Evolutionary conservation across 2,888 invertebrate species (phyloP).

Genomic region (Stratiomys singularior): DNA sequence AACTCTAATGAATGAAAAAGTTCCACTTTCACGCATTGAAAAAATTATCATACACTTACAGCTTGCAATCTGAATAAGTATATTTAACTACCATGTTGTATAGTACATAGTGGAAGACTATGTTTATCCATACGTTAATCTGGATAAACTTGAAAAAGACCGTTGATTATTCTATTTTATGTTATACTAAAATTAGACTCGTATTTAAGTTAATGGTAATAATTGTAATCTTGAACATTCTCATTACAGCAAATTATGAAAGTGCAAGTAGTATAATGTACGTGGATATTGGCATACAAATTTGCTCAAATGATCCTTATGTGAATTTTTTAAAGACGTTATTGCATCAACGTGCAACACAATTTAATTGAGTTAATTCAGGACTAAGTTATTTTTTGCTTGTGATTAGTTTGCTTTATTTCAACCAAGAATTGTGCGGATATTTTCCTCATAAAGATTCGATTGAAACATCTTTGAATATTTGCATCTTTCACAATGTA

Average conservation of each 20-base stretch:
- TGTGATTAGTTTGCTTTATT: too few species aligned
- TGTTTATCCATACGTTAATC: neutral
- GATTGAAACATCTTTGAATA: too few species aligned
- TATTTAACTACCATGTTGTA: neutral
- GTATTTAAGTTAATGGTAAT: neutral
- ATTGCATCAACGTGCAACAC: too few species aligned
- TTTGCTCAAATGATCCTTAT: neutral
- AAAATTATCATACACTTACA: neutral
- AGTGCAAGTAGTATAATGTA: neutral
- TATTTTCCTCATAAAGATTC: too few species aligned
- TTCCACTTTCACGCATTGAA: conserved; percentile 25
- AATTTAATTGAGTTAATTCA: too few species aligned
- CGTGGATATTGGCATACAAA: neutral
- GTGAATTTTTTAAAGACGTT: too few species aligned
- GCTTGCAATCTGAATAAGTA: neutral
- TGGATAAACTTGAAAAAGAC: conserved; percentile 11
- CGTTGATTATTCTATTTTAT: neutral
- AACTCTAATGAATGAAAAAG: neutral
- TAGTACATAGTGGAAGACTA: too few species aligned
- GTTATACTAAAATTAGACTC: neutral
- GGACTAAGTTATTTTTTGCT: too few species aligned
- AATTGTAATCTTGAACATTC: neutral
- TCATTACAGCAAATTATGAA: neutral
- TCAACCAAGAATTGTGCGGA: too few species aligned
- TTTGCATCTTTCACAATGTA: too few species aligned